Percentiles rank a stretch among this genome's conserved stretches.
These are phyloP conservation scores for Merodon equestris DNA, from an alignment of 2,888 invertebrate species.

Conservation along the genomic window DNA sequence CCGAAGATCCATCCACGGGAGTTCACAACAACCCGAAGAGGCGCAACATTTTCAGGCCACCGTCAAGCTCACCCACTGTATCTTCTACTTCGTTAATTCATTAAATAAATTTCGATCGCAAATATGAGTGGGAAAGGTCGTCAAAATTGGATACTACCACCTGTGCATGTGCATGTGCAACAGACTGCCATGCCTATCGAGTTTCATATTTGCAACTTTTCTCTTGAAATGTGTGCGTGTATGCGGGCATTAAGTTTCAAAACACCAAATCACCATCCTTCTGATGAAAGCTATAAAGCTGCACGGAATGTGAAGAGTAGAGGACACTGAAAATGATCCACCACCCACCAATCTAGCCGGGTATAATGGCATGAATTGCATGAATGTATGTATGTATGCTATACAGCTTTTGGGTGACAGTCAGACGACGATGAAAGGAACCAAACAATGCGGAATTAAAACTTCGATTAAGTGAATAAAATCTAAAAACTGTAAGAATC, in stretches of 20 bases:
- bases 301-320: too few relatives aligned
- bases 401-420: constrained; percentile 21
- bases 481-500: constrained; percentile 28
- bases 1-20: too few relatives aligned
- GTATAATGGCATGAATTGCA: too few relatives aligned
- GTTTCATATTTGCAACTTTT: constrained; percentile 53
- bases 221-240: constrained; percentile 40
- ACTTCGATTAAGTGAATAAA: constrained; percentile 62
- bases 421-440: constrained; percentile 18
- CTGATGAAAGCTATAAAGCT: constrained; percentile 61
- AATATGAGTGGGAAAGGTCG: constrained; percentile 29
- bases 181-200: constrained; percentile 46
- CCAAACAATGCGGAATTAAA: constrained; percentile 52
- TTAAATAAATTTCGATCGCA: constrained; percentile 44
- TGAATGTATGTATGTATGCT: too few relatives aligned
- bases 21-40: too few relatives aligned
- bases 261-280: constrained; percentile 44
- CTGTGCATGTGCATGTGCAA: constrained; percentile 57
- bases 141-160: constrained; percentile 28
- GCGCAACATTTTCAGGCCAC: too few relatives aligned
- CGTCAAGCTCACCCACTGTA: not conserved
- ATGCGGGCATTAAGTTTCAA: constrained; percentile 33
- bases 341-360: constrained; percentile 5
- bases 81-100: constrained; percentile 28
- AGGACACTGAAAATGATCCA: not conserved